These are phyloP conservation scores for Cacoxenus indagator DNA, from an alignment of 2,888 invertebrate species.

Conservation along the genomic window DNA sequence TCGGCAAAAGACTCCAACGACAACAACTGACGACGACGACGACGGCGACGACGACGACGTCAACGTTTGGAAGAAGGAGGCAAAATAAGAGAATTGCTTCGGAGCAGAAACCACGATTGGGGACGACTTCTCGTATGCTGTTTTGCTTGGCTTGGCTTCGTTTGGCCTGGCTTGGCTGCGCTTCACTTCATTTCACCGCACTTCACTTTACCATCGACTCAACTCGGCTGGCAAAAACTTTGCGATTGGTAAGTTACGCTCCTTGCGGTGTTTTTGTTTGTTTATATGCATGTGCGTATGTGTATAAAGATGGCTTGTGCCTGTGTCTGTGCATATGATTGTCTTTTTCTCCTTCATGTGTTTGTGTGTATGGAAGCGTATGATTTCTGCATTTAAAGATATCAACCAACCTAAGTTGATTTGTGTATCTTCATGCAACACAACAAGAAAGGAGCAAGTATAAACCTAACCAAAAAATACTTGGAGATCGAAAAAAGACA, in stretches of 20 bases:
- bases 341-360: conserved; percentile 13
- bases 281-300: conserved; percentile 25
- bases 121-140: conserved; percentile 18
- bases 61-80: conserved; percentile 36
- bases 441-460: conserved; percentile 45
- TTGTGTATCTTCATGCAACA: conserved; percentile 43
- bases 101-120: conserved; percentile 3
- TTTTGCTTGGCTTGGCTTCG: neutral
- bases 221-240: conserved; percentile 35
- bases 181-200: neutral
- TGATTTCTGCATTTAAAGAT: conserved; percentile 58
- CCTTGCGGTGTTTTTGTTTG: conserved; percentile 28
- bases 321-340: neutral
- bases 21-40: conserved; percentile 48
- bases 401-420: conserved; percentile 59
- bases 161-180: neutral
- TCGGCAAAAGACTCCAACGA: conserved; percentile 46
- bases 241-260: conserved; percentile 42
- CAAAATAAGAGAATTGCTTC: conserved; percentile 8
- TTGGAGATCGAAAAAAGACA: conserved; percentile 35
- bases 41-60: conserved; percentile 35
- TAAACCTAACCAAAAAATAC: conserved; percentile 30
- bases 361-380: conserved; percentile 35
- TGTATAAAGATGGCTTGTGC: neutral
- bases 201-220: neutral